Base-by-base conservation (phyloP, 2,888 invertebrate species). In the Ennomos erosarius region DNA sequence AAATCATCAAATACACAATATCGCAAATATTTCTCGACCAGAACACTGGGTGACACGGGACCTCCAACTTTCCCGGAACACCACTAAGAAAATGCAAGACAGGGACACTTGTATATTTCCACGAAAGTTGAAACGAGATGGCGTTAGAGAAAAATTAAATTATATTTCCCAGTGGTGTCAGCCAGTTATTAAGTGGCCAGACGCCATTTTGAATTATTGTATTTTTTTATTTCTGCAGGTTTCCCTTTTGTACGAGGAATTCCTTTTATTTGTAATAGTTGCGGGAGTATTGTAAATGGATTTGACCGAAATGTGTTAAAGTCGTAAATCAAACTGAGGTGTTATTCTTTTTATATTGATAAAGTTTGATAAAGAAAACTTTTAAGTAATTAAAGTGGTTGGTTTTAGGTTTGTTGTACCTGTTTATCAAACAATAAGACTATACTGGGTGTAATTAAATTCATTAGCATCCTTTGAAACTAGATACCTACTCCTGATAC, bases 91-190 rank as follows among this genome's bases (percentile, higher is more conserved):
- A 88, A 84, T 73, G 78, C 65, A 44, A 73, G 85, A 90, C 63
- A 76, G 75, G 74, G 87, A 88, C 71, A 72, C 61, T 69, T 64
- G 68, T 69, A 81, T 69, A 68, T 62, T 66, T 64, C 64, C 59
- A 47, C 61, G 58, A 52, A 66, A 60, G 81, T 62, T 68, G 64
- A 78, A 88, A 73, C 66, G 74, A 74, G 84, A 83, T 63, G 60
- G 82, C 65, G 64, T 75, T 70, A 79, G 73, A 87, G 90, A 91
- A 90, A 92, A 92, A 92, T 92, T 92, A 92, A 92, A 92, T 92
- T 92, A 92, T 92, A 90, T 92, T 91, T 92, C 92, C 90, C 92
- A 89, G 90, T 90, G 92, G 92, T 93, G 92, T 93, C 92, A 92
- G 92, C 87, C 90, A 90, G 92, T 92, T 92, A 93, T 93, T 93